phyloP scores from a whole-genome alignment of 2,797 vertebrate species.

The Chanos chanos region DNA sequence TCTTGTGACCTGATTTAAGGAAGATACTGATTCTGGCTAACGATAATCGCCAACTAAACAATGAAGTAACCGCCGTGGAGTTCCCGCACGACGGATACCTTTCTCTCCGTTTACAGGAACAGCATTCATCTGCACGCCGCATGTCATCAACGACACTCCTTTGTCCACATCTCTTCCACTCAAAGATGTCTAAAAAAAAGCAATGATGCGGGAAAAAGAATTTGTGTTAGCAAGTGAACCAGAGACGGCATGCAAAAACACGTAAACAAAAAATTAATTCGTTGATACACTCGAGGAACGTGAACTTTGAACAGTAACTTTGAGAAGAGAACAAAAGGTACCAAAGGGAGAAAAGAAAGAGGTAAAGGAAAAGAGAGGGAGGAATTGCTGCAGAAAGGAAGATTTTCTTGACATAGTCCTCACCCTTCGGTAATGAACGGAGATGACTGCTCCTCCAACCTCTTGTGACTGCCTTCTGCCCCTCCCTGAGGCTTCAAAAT shows the following conservation, averaged over 20 bases:
- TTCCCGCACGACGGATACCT: slow-evolving; percentile 56
- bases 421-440: slow-evolving; percentile 78
- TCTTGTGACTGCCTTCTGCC: slow-evolving; percentile 58
- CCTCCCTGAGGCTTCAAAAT: slow-evolving; percentile 36
- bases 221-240: too few relatives aligned
- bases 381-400: too few relatives aligned
- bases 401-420: not conserved
- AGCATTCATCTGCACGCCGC: slow-evolving; percentile 68
- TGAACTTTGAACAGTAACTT: too few relatives aligned
- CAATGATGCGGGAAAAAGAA: too few relatives aligned
- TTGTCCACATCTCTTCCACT: slow-evolving; percentile 66
- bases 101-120: slow-evolving; percentile 56
- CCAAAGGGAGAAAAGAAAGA: too few relatives aligned
- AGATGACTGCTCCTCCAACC: slow-evolving; percentile 66
- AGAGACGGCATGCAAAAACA: too few relatives aligned
- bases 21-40: not conserved
- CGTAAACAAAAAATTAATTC: too few relatives aligned
- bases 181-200: slow-evolving; percentile 70
- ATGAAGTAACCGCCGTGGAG: not conserved
- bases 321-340: too few relatives aligned
- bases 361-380: too few relatives aligned
- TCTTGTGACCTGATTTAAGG: too few relatives aligned
- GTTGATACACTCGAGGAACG: too few relatives aligned
- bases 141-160: slow-evolving; percentile 56
- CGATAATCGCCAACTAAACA: not conserved